These are phyloP conservation scores for human DNA, from an alignment of 2,113 vertebrate species.

Conservation along the genomic window GRCh38 chrY:22763001-22763500, in stretches of 20 bases:
- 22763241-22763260: too few relatives aligned
- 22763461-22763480: too few relatives aligned
- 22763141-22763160: too few relatives aligned
- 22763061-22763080: slow-evolving; percentile 86
- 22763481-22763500: too few relatives aligned
- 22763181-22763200: neutral
- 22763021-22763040: slow-evolving; percentile 88
- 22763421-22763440: too few relatives aligned
- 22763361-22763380: too few relatives aligned
- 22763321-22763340: neutral
- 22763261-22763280: slow-evolving; percentile 76
- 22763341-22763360: neutral
- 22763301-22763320: too few relatives aligned
- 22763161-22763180: too few relatives aligned
- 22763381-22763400: too few relatives aligned
- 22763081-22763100: slow-evolving; percentile 88
- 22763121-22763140: slow-evolving; percentile 68
- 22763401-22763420: too few relatives aligned
- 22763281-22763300: neutral
- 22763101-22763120: slow-evolving; percentile 89
- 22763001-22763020: slow-evolving; percentile 87
- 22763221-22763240: slow-evolving; percentile 42
- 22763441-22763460: too few relatives aligned
- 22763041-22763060: slow-evolving; percentile 88
- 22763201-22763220: neutral